Evolutionary conservation across 2,113 vertebrate species (phyloP).

Genomic region (Todiramphus saurophagus): DNA sequence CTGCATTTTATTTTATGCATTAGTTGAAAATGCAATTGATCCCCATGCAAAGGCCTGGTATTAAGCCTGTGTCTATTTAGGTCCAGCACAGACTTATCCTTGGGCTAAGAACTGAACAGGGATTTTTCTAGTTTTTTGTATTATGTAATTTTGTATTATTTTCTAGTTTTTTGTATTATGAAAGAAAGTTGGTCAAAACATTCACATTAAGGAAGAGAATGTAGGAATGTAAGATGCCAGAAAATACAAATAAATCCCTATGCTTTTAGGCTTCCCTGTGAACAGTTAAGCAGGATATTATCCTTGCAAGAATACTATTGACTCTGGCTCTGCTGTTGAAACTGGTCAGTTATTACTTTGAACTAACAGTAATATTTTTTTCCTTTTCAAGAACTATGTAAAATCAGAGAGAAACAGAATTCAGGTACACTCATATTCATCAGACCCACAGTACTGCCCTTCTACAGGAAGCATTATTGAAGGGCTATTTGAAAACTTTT

Average conservation of each 20-base stretch:
- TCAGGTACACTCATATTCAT: not conserved
- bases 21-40: not conserved
- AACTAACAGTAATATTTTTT: not conserved
- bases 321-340: not conserved
- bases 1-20: not conserved
- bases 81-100: not conserved
- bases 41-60: not conserved
- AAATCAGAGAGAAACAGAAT: not conserved
- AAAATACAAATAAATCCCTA: not conserved
- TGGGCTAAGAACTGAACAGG: not conserved
- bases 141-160: no score
- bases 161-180: not conserved
- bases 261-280: not conserved
- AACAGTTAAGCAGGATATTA: not conserved
- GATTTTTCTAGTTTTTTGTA: not conserved
- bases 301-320: not conserved
- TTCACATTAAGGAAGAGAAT: not conserved
- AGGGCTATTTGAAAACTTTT: not conserved
- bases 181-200: conserved; percentile 2
- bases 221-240: not conserved
- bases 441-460: not conserved
- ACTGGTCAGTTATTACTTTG: not conserved
- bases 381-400: not conserved
- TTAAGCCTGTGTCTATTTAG: not conserved
- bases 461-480: not conserved